Evolutionary conservation across 1,140 invertebrate genomes (phyloP).

Genomic region (Trichonephila clavata): DNA sequence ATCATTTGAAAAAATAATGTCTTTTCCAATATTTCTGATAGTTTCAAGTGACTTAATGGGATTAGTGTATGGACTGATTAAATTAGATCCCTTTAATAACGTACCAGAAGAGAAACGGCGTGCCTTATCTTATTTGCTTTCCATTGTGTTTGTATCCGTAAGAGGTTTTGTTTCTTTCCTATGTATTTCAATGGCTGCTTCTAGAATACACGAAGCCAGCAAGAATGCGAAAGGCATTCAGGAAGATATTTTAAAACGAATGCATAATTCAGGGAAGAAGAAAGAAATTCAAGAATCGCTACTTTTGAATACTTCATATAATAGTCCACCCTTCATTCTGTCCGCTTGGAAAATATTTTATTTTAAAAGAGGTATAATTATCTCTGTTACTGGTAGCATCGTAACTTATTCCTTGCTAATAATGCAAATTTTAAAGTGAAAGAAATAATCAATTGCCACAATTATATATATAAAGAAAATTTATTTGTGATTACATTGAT

Average conservation of each 20-base stretch:
- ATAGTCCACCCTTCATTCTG: background rate
- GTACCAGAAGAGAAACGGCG: too few species aligned
- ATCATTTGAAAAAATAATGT: too few species aligned
- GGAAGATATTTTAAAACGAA: too few species aligned
- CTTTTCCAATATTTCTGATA: too few species aligned
- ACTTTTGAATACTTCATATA: background rate
- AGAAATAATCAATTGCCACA: too few species aligned
- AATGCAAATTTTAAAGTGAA: background rate
- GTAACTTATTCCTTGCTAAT: conserved; percentile 34
- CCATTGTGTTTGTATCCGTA: background rate
- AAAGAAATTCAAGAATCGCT: background rate
- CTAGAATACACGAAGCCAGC: background rate
- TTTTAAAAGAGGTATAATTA: background rate
- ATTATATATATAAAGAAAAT: too few species aligned
- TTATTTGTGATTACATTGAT: too few species aligned
- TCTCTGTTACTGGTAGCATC: background rate
- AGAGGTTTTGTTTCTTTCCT: background rate
- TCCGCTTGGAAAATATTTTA: background rate
- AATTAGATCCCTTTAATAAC: too few species aligned
- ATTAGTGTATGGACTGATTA: too few species aligned
- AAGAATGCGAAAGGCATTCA: background rate
- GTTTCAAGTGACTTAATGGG: too few species aligned
- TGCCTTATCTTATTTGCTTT: too few species aligned
- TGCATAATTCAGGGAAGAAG: too few species aligned
- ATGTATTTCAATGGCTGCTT: background rate